Evolutionary conservation across 2,888 invertebrate species (phyloP).

Genomic region (Pachliopta kotzebuea): DNA sequence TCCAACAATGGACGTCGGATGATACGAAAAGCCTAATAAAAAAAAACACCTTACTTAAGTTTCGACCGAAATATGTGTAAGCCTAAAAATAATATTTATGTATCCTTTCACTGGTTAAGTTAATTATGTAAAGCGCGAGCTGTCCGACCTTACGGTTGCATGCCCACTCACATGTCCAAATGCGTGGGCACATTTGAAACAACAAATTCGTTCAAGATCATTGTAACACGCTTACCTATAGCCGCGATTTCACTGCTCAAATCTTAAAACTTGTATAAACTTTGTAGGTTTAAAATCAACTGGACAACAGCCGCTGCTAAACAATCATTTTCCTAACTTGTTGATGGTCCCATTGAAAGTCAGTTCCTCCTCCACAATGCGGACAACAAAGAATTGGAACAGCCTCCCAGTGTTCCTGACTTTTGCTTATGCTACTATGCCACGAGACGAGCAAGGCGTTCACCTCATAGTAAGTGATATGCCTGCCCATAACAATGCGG

Average conservation of each 20-base stretch:
- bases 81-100: not conserved
- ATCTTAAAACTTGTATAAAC: not conserved
- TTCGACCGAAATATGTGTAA: not conserved
- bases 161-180: conserved; percentile 3
- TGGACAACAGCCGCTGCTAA: too few relatives aligned
- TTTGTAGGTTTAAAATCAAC: too few relatives aligned
- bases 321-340: too few relatives aligned
- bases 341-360: too few relatives aligned
- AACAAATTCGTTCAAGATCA: conserved; percentile 7
- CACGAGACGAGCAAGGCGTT: too few relatives aligned
- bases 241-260: not conserved
- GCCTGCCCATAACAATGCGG: too few relatives aligned
- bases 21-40: not conserved
- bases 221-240: not conserved
- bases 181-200: not conserved
- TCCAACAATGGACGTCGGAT: not conserved
- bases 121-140: conserved; percentile 1
- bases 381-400: too few relatives aligned
- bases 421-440: too few relatives aligned
- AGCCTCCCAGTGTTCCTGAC: too few relatives aligned
- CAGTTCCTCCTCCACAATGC: too few relatives aligned
- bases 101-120: not conserved
- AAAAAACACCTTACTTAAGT: not conserved
- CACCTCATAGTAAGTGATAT: too few relatives aligned
- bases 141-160: conserved; percentile 3